These are phyloP conservation scores for Corynorhinus townsendii DNA, from an alignment of 2,113 vertebrate genomes.

Conservation along the genomic window DNA sequence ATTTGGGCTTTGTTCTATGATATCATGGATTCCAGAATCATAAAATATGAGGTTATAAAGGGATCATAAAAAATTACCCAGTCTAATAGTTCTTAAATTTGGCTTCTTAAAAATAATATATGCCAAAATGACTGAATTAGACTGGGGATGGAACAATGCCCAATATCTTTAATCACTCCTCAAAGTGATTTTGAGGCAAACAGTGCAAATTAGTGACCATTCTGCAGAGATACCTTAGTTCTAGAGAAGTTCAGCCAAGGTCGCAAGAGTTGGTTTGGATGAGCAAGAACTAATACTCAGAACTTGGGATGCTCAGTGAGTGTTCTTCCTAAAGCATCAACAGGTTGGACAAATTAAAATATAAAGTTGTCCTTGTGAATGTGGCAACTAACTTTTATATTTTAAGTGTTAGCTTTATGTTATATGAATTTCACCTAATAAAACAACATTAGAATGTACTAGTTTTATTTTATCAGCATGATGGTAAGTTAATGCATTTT, in stretches of 20 bases:
- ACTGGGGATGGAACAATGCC: neutral
- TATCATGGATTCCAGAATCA: neutral
- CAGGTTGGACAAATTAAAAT: neutral
- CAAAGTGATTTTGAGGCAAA: neutral
- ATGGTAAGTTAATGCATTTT: neutral
- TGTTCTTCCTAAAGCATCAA: neutral
- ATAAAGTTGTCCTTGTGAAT: neutral
- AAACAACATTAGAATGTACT: constrained; percentile 9
- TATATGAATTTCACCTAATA: neutral
- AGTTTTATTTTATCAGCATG: neutral
- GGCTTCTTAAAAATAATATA: constrained; percentile 1
- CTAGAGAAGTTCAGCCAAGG: neutral
- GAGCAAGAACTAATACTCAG: neutral
- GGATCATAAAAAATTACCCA: constrained; percentile 11
- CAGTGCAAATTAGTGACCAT: neutral
- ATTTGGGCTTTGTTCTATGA: neutral
- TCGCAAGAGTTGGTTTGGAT: neutral
- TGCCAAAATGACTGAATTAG: constrained; percentile 3
- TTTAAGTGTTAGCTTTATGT: constrained; percentile 19
- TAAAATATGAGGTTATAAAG: neutral
- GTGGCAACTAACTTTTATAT: neutral
- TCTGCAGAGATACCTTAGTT: neutral
- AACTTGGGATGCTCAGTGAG: neutral
- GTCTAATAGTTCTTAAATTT: neutral
- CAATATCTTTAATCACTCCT: neutral